Evolutionary conservation across 2,113 vertebrate genomes (phyloP).

Genomic region (Kryptolebias marmoratus): DNA sequence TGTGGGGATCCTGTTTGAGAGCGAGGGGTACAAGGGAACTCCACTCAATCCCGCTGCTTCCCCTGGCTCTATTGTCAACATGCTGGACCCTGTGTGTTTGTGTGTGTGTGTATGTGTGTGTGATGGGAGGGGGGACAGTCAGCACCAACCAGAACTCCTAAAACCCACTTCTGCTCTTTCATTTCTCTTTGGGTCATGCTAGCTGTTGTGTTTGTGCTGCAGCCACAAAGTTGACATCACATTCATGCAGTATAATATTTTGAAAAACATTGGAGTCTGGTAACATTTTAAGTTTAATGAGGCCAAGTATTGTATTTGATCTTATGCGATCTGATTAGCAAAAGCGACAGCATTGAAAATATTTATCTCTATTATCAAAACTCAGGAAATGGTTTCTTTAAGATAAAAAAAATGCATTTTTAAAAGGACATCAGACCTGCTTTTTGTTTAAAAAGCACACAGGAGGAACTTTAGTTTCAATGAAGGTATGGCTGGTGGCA

Average conservation of each 20-base stretch:
- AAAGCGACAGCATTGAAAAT: too few species aligned
- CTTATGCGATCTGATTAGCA: too few species aligned
- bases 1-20: constrained; percentile 75
- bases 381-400: too few species aligned
- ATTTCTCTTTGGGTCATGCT: background rate
- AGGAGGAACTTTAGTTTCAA: constrained; percentile 63
- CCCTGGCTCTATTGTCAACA: constrained; percentile 53
- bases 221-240: background rate
- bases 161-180: constrained; percentile 22
- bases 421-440: constrained; percentile 52
- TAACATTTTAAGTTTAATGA: too few species aligned
- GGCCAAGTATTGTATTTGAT: too few species aligned
- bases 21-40: constrained; percentile 60
- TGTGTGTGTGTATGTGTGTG: constrained; percentile 25
- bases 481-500: constrained; percentile 45
- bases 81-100: constrained; percentile 33
- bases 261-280: background rate
- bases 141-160: constrained; percentile 11
- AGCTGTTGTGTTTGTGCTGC: background rate
- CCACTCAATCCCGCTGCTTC: constrained; percentile 56
- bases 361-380: too few species aligned
- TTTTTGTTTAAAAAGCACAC: constrained; percentile 36
- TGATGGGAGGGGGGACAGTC: constrained; percentile 44
- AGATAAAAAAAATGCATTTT: background rate
- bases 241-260: constrained; percentile 5